Evolutionary conservation across 2,113 vertebrate species (phyloP).

Genomic region (Clupea harengus): DNA sequence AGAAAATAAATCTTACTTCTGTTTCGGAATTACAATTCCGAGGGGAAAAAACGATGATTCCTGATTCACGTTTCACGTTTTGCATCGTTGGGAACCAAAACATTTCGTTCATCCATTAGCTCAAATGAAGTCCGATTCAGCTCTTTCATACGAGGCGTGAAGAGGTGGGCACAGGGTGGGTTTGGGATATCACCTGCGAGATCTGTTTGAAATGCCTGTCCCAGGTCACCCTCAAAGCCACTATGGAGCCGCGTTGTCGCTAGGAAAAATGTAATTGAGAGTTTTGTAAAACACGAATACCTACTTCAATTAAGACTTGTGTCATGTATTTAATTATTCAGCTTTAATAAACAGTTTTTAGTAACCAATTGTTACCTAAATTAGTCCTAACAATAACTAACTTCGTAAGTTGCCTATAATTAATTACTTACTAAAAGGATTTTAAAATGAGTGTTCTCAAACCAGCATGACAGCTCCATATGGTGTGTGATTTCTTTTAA

Average conservation of each 20-base stretch:
- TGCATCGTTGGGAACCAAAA: neutral
- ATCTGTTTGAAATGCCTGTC: slow-evolving; percentile 6
- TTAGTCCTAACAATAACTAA: neutral
- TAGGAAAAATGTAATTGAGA: neutral
- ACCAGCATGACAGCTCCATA: neutral
- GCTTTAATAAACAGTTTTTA: neutral
- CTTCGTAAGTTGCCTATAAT: neutral
- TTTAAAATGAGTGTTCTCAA: neutral
- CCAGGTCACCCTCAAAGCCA: neutral
- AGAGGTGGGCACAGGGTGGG: neutral
- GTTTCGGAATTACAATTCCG: neutral
- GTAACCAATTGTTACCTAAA: neutral
- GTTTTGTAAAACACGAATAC: neutral
- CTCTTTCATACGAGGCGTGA: neutral
- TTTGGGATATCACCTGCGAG: neutral
- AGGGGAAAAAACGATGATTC: neutral
- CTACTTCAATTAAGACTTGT: neutral
- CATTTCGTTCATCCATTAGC: neutral
- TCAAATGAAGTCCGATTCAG: slow-evolving; percentile 3
- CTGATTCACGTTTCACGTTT: neutral
- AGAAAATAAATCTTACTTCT: neutral
- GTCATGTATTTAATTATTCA: neutral
- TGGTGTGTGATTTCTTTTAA: neutral
- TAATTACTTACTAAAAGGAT: neutral
- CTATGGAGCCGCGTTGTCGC: neutral